Evolutionary conservation across 2,797 vertebrate genomes (phyloP).

Genomic region (Mus minutoides): DNA sequence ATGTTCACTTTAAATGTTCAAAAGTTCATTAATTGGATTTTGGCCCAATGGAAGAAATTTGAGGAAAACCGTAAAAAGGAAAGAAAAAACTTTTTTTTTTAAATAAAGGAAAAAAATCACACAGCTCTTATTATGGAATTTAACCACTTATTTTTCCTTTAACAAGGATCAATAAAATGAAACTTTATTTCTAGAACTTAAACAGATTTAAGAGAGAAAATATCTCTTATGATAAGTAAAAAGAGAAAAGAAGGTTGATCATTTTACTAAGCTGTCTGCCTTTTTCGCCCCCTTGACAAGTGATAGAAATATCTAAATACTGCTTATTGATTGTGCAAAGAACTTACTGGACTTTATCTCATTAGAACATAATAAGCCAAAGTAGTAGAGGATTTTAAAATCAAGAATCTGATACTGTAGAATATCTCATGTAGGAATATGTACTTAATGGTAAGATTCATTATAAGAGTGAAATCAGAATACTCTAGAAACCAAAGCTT

Average conservation of each 20-base stretch:
- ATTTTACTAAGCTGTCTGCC: constrained; percentile 15
- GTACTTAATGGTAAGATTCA: not conserved
- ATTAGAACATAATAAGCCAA: constrained; percentile 31
- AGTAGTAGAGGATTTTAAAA: constrained; percentile 19
- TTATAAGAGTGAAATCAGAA: constrained; percentile 25
- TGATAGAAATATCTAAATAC: constrained; percentile 37
- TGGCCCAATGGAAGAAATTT: constrained; percentile 77
- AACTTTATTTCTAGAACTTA: constrained; percentile 3
- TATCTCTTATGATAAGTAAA: not conserved
- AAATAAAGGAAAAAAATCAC: constrained; percentile 67
- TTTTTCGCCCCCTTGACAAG: not conserved
- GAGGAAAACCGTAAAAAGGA: constrained; percentile 72
- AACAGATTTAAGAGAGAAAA: constrained; percentile 21
- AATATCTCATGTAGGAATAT: not conserved
- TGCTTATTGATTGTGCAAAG: not conserved
- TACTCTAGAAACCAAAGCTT: constrained; percentile 21
- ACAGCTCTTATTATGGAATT: constrained; percentile 62
- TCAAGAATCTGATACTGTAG: too few relatives aligned
- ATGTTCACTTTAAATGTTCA: constrained; percentile 80
- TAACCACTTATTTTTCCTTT: constrained; percentile 69
- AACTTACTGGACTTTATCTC: not conserved
- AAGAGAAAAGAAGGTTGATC: not conserved
- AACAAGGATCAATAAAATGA: not conserved
- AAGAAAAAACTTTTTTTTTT: too few relatives aligned
- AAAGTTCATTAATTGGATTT: constrained; percentile 83